Evolutionary conservation across 2,888 invertebrate genomes (phyloP).

Genomic region (Tipula unca): DNA sequence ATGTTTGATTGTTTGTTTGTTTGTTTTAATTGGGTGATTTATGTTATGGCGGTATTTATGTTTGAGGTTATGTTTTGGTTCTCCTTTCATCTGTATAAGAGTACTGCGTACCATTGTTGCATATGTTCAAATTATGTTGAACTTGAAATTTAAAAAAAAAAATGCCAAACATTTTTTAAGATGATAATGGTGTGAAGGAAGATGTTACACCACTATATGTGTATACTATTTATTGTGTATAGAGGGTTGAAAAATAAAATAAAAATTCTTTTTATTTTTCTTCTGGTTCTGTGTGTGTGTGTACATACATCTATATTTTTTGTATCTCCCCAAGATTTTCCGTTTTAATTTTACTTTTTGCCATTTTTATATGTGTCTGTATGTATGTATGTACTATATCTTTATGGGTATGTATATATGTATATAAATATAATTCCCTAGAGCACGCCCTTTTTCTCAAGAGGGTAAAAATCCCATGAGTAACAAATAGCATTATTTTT

Average conservation of each 20-base stretch:
- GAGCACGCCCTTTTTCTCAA: slow-evolving; percentile 31
- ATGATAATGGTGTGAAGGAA: background rate
- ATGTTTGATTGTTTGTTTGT: background rate
- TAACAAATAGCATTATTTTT: slow-evolving; percentile 26
- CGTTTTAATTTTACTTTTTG: background rate
- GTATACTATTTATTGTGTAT: background rate
- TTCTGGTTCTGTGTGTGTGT: background rate
- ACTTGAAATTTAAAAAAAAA: background rate
- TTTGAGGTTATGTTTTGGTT: background rate
- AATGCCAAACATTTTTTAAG: background rate
- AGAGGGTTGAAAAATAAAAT: background rate
- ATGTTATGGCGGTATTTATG: background rate
- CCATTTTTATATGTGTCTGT: background rate
- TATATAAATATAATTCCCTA: slow-evolving; percentile 27
- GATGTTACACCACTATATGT: background rate
- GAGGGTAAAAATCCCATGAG: slow-evolving; percentile 31
- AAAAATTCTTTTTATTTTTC: background rate
- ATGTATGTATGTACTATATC: background rate
- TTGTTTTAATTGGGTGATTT: slow-evolving; percentile 14
- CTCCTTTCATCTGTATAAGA: background rate
- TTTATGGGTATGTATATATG: background rate
- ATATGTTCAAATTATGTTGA: background rate
- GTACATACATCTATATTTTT: background rate
- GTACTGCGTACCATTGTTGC: background rate
- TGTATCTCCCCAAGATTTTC: background rate